These are phyloP conservation scores for Drosophila mettleri DNA, from an alignment of 2,888 invertebrate species.

Conservation along the genomic window DNA sequence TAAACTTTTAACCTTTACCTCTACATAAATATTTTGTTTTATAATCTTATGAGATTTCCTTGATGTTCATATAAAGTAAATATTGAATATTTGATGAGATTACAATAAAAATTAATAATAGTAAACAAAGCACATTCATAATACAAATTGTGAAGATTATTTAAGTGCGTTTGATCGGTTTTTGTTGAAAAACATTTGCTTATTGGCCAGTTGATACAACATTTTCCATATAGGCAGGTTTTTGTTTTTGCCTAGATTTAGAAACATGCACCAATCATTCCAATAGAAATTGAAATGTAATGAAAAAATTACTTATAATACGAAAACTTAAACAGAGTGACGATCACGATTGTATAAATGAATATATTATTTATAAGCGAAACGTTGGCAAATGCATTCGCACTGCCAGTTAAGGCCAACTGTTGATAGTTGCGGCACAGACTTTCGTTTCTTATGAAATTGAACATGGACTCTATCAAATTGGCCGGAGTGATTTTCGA, in stretches of 20 bases:
- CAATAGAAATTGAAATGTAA: background rate
- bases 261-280: slow-evolving; percentile 7
- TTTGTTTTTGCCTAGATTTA: background rate
- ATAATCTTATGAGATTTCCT: slow-evolving; percentile 36
- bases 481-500: slow-evolving; percentile 83
- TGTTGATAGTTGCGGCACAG: slow-evolving; percentile 74
- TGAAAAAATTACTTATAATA: slow-evolving; percentile 21
- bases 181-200: background rate
- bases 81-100: slow-evolving; percentile 18
- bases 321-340: slow-evolving; percentile 18
- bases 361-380: slow-evolving; percentile 14
- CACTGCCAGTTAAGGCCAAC: slow-evolving; percentile 39
- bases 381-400: background rate
- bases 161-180: slow-evolving; percentile 8
- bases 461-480: slow-evolving; percentile 83
- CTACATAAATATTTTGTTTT: slow-evolving; percentile 1
- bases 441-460: slow-evolving; percentile 83
- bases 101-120: slow-evolving; percentile 17
- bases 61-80: slow-evolving; percentile 6
- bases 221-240: background rate
- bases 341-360: slow-evolving; percentile 13
- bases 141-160: slow-evolving; percentile 13
- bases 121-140: slow-evolving; percentile 6
- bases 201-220: too few species aligned
- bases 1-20: slow-evolving; percentile 22